Evolutionary conservation across 1,140 invertebrate species (phyloP).

Genomic region (Ruditapes philippinarum): DNA sequence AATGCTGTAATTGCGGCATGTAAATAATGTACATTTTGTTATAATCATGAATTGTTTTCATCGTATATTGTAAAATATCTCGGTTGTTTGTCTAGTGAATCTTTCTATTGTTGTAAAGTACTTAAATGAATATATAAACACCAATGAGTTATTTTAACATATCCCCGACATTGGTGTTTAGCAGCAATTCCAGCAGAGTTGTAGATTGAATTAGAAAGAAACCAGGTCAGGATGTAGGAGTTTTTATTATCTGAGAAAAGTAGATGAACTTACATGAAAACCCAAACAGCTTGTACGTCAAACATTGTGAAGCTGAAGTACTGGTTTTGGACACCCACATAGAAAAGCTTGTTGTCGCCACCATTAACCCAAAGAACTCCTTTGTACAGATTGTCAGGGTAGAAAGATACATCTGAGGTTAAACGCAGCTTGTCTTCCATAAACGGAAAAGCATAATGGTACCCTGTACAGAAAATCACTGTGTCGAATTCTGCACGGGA

Average conservation of each 20-base stretch:
- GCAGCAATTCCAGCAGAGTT: not conserved
- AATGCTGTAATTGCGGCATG: not conserved
- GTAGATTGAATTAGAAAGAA: no score
- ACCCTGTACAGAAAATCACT: conserved; percentile 65
- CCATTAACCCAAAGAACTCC: conserved; percentile 50
- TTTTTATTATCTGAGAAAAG: no score
- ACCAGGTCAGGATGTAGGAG: not conserved
- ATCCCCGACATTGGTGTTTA: not conserved
- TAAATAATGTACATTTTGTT: not conserved
- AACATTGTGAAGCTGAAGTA: conserved; percentile 68
- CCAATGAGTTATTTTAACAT: not conserved
- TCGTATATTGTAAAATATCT: no score
- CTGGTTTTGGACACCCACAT: conserved; percentile 60
- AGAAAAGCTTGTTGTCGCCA: conserved; percentile 64
- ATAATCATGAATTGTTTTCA: no score
- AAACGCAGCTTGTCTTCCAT: conserved; percentile 44
- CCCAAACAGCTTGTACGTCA: conserved; percentile 59
- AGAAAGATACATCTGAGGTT: not conserved
- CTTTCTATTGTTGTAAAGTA: no score
- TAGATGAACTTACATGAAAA: conserved; percentile 27
- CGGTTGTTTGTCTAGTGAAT: no score
- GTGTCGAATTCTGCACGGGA: conserved; percentile 44
- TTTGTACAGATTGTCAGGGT: conserved; percentile 61
- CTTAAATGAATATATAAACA: no score
- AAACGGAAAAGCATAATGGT: conserved; percentile 57